Conservation (phyloP, 2,888 invertebrate species). For the Tenthredo amoena region DNA sequence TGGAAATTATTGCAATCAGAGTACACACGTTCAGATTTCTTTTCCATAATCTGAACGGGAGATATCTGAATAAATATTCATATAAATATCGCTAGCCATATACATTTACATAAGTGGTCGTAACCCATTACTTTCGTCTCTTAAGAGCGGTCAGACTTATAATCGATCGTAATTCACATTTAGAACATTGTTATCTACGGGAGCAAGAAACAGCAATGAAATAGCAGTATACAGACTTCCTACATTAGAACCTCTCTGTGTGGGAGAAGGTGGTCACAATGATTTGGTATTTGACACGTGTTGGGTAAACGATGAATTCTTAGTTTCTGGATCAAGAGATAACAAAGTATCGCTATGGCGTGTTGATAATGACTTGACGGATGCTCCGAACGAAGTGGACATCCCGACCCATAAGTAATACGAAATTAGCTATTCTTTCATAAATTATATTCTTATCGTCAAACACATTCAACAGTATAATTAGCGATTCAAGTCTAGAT, state of each 20-base stretch:
- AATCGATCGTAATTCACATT: conserved; percentile 54
- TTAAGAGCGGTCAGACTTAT: conserved; percentile 12
- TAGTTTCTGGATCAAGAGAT: conserved; percentile 96
- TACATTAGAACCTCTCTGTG: conserved; percentile 95
- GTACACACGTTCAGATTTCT: neutral
- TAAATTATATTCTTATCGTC: conserved; percentile 20
- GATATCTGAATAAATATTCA: neutral
- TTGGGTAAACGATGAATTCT: conserved; percentile 97
- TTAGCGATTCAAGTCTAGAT: neutral
- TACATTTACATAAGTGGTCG: neutral
- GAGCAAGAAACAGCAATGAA: conserved; percentile 95
- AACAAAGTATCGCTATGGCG: conserved; percentile 95
- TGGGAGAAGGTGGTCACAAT: conserved; percentile 93
- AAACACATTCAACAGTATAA: neutral
- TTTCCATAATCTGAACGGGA: neutral
- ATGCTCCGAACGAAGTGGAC: conserved; percentile 77
- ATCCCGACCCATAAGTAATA: conserved; percentile 78
- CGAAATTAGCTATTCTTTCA: neutral
- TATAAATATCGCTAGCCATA: neutral
- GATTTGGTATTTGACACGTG: conserved; percentile 97
- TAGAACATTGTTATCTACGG: conserved; percentile 92
- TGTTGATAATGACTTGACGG: conserved; percentile 80
- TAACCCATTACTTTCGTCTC: neutral
- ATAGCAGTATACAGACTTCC: conserved; percentile 94
- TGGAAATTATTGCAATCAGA: neutral